phyloP scores from a whole-genome alignment of 2,113 vertebrate genomes.

The Todiramphus chloris region DNA sequence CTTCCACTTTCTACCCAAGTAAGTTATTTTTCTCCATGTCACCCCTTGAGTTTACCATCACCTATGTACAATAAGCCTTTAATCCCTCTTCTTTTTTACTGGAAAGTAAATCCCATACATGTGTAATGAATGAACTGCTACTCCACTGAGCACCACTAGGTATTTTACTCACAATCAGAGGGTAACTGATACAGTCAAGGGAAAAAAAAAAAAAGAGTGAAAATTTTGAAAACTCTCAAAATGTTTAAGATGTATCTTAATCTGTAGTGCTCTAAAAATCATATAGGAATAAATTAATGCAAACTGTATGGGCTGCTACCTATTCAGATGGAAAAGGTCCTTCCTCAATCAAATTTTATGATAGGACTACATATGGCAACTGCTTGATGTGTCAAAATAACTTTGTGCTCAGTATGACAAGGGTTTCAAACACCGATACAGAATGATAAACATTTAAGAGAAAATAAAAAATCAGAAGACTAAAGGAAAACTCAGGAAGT shows the following conservation, averaged over 20 bases:
- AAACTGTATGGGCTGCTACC: not conserved
- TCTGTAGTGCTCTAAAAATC: not conserved
- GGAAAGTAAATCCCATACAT: not conserved
- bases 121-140: not conserved
- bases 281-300: not conserved
- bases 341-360: not conserved
- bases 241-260: not conserved
- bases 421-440: not conserved
- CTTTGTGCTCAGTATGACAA: not conserved
- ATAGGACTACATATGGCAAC: not conserved
- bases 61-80: not conserved
- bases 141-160: not conserved
- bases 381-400: conserved; percentile 1
- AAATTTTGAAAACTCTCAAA: not conserved
- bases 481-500: not conserved
- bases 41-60: not conserved
- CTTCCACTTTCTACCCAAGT: not conserved
- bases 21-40: not conserved
- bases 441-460: not conserved
- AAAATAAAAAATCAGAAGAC: not conserved
- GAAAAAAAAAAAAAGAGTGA: not conserved
- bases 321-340: not conserved
- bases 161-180: not conserved
- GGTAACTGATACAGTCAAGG: not conserved
- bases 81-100: not conserved